A percentile compares a stretch with the other conserved stretches of the same genome.
Evolutionary conservation across 2,888 invertebrate species (phyloP).

Genomic region (Coleophora deauratella): DNA sequence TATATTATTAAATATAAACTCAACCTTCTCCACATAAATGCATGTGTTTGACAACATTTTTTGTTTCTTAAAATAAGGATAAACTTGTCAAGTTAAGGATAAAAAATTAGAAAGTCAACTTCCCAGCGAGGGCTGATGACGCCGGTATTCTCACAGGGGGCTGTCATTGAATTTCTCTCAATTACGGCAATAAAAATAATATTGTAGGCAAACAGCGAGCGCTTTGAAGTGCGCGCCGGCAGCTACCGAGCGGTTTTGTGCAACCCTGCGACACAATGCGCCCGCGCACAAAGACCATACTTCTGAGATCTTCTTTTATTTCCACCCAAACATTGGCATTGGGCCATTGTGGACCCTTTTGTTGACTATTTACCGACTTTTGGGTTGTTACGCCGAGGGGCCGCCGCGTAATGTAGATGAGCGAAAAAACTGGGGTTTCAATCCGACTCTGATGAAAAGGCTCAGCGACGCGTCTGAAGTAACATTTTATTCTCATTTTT

Average conservation of each 20-base stretch:
- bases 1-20: too few relatives aligned
- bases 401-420: slow-evolving; percentile 25
- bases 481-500: slow-evolving; percentile 31
- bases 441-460: slow-evolving; percentile 19
- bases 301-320: slow-evolving; percentile 64
- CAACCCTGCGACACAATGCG: slow-evolving; percentile 56
- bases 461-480: slow-evolving; percentile 21
- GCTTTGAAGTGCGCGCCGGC: slow-evolving; percentile 52
- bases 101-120: slow-evolving; percentile 59
- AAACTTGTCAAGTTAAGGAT: slow-evolving; percentile 6
- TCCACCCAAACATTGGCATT: slow-evolving; percentile 70
- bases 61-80: too few relatives aligned
- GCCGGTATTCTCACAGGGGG: slow-evolving; percentile 36
- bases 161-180: slow-evolving; percentile 45
- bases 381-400: slow-evolving; percentile 59
- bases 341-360: slow-evolving; percentile 58
- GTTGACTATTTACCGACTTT: slow-evolving; percentile 70
- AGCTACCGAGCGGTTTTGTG: slow-evolving; percentile 70
- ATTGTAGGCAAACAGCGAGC: slow-evolving; percentile 57
- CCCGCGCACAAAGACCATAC: slow-evolving; percentile 44
- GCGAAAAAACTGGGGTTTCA: slow-evolving; percentile 42
- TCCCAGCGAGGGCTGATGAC: slow-evolving; percentile 27
- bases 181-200: slow-evolving; percentile 71
- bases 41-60: too few relatives aligned
- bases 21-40: too few relatives aligned